Percentiles rank a stretch among this genome's conserved stretches.
Evolutionary conservation across 2,797 vertebrate genomes (phyloP).

Genomic region (Pseudochirops cupreus): DNA sequence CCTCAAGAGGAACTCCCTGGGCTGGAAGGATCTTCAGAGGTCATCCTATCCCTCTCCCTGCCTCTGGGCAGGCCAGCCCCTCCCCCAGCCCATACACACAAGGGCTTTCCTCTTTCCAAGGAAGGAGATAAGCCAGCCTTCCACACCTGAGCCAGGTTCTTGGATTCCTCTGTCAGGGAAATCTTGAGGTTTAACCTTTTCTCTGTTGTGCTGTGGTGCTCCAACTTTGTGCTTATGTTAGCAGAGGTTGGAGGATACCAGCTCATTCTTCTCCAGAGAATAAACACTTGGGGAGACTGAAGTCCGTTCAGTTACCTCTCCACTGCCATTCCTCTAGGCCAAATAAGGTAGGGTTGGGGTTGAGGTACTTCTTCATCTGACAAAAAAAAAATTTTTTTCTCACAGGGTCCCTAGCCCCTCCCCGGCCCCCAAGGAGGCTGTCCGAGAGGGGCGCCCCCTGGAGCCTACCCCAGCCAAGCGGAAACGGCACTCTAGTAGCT

Average conservation of each 20-base stretch:
- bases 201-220: constrained; percentile 73
- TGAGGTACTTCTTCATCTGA: constrained; percentile 59
- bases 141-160: constrained; percentile 75
- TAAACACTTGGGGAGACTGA: constrained; percentile 45
- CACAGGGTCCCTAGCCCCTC: constrained; percentile 74
- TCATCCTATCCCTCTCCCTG: constrained; percentile 80
- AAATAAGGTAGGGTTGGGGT: constrained; percentile 80
- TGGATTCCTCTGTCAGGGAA: constrained; percentile 75
- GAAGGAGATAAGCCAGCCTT: constrained; percentile 74
- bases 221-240: constrained; percentile 75
- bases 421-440: constrained; percentile 76
- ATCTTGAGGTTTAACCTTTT: constrained; percentile 80
- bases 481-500: constrained; percentile 81
- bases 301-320: constrained; percentile 69
- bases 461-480: constrained; percentile 77
- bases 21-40: constrained; percentile 84
- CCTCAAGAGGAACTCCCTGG: constrained; percentile 83
- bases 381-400: constrained; percentile 48
- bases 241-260: constrained; percentile 67
- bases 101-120: constrained; percentile 71
- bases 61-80: constrained; percentile 81
- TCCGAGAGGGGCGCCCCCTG: constrained; percentile 72
- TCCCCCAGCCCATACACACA: constrained; percentile 71
- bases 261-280: constrained; percentile 66
- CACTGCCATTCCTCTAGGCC: constrained; percentile 75